Conservation (phyloP, 2,797 vertebrate genomes). For the Spatula clypeata region DNA sequence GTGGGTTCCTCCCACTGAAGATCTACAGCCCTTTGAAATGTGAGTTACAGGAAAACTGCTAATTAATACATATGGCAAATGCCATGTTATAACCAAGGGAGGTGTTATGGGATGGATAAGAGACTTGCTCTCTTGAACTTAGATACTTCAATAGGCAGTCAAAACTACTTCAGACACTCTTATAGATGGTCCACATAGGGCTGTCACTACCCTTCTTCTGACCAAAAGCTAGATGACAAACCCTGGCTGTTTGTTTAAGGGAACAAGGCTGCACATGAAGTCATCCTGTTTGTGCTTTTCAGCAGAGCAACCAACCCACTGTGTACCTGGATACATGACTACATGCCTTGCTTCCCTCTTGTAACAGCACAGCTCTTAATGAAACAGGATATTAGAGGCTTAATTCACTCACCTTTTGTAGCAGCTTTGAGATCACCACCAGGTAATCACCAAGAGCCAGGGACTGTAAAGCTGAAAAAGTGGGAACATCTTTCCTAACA, state of each 20-base stretch:
- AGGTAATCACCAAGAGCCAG: not conserved
- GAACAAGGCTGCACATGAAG: not conserved
- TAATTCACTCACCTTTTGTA: not conserved
- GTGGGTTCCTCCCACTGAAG: not conserved
- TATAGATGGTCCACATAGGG: not conserved
- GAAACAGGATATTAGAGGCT: not conserved
- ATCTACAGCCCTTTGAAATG: not conserved
- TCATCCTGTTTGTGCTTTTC: not conserved
- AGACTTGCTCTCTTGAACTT: not conserved
- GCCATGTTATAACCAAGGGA: not conserved
- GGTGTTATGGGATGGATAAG: not conserved
- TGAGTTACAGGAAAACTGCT: not conserved
- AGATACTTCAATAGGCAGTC: not conserved
- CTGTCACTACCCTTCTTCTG: not conserved
- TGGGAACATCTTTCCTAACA: not conserved
- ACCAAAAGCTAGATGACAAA: not conserved
- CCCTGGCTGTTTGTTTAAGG: not conserved
- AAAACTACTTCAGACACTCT: not conserved
- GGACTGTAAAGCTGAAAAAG: not conserved
- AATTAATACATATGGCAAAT: not conserved
- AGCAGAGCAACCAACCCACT: not conserved
- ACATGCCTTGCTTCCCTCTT: not conserved
- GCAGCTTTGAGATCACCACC: not conserved
- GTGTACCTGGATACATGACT: not conserved
- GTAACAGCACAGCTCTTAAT: not conserved